Base-by-base conservation (phyloP, 2,797 vertebrate genomes). In the Smutsia gigantea region DNA sequence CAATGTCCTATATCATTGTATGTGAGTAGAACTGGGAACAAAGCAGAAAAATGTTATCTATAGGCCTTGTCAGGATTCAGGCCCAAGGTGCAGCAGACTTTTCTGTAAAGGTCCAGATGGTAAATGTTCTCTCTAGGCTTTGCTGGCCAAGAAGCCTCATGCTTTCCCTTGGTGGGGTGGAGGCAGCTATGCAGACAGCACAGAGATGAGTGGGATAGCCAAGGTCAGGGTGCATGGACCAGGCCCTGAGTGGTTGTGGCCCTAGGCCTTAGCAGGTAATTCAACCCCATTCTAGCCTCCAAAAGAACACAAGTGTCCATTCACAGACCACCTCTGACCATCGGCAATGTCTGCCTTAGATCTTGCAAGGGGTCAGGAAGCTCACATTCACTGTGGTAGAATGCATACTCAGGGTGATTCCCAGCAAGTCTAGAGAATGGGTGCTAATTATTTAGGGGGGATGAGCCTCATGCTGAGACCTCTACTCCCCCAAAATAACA, bases 191-290 rank as follows among this genome's bases (percentile, higher is more conserved):
- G 2, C 10, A 11, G 17, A 11, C 13, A 0, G 0, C 2, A 0
- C 49, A 7, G 75, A 81, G 19, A 9, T 27, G 31, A 12, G 37
- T 4, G 19, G 7, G 2, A 19, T 1, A 4, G 42, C 42, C 11
- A 5, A 4, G 23, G 7, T 39, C 68, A 25, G 1, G 42, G 42
- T 21, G 39, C n/a, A 14, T 0, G 14, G 53, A 9, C 23, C 8
- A 25, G 2, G 5, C 0, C 1, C 6, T 3, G 12, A 5, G 29
- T 0, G 0, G 17, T 2, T 10, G 1, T 1, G 27, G 18, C 1
- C 55, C 53, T 1, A 1, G 31, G 12, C 21, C 11, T 27, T 5
- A n/a, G n/a, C n/a, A n/a, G n/a, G n/a, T 2, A 0, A 12, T 0
- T 12, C 5, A 1, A 51, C 3, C n/a, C 2, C 0, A 0, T 23